Conservation (phyloP, 2,113 vertebrate genomes). For the Esox niger region DNA sequence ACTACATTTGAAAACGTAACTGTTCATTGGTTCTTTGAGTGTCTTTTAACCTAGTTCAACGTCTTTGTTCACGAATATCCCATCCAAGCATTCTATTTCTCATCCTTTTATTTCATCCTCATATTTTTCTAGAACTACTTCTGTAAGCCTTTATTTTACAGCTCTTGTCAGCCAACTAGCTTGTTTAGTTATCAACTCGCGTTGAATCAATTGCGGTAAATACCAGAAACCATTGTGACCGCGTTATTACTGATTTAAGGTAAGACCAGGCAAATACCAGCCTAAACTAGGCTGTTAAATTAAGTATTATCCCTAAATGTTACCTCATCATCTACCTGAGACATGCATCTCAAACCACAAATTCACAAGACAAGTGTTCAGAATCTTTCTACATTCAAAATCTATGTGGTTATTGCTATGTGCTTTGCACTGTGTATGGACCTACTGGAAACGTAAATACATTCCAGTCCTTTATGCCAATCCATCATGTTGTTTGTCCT, state of each 20-base stretch:
- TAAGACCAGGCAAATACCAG: no score
- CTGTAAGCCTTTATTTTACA: conserved; percentile 12
- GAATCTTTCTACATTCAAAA: conserved; percentile 52
- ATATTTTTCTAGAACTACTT: conserved; percentile 17
- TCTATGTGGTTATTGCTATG: conserved; percentile 67
- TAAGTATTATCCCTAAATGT: conserved; percentile 35
- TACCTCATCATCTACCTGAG: conserved; percentile 42
- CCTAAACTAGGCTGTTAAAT: no score
- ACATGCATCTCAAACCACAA: conserved; percentile 56
- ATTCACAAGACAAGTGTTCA: conserved; percentile 45
- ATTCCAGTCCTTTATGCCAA: conserved; percentile 23
- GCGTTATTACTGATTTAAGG: no score
- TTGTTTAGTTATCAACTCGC: neutral
- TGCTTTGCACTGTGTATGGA: conserved; percentile 31
- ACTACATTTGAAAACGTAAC: conserved; percentile 22
- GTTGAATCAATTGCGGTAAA: conserved; percentile 12
- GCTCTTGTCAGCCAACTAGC: no score
- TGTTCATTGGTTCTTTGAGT: conserved; percentile 18
- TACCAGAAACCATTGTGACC: no score
- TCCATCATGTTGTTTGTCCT: conserved; percentile 29
- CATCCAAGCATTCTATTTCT: conserved; percentile 3
- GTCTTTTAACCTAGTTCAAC: conserved; percentile 7
- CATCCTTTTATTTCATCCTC: neutral
- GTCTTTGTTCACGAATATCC: conserved; percentile 19
- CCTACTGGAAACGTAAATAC: conserved; percentile 25